A percentile compares a stretch with the other conserved stretches of the same genome.
These are phyloP conservation scores for Micronycteris hirsuta DNA, from an alignment of 2,113 vertebrate genomes.

Conservation along the genomic window DNA sequence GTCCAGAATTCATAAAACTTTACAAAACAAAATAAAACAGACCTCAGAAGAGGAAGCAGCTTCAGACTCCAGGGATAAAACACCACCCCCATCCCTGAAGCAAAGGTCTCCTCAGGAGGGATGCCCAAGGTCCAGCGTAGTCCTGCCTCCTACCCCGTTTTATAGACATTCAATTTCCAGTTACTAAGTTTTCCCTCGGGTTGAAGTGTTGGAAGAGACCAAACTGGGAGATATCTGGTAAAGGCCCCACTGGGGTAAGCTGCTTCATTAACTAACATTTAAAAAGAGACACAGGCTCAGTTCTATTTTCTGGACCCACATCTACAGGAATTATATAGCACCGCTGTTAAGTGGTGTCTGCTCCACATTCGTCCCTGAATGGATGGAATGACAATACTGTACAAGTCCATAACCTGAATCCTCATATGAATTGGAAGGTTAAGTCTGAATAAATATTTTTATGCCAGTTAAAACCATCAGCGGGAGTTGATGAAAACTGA, in stretches of 20 bases:
- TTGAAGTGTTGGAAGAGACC: background rate
- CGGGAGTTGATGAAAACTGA: slow-evolving; percentile 31
- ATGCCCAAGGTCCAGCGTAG: background rate
- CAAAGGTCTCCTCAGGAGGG: slow-evolving; percentile 19
- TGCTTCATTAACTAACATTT: slow-evolving; percentile 33
- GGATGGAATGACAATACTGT: background rate
- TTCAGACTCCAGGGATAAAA: background rate
- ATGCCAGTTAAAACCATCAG: slow-evolving; percentile 22
- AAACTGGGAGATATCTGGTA: background rate
- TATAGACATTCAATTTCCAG: background rate
- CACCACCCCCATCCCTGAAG: background rate
- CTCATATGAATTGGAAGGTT: background rate
- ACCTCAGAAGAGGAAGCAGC: slow-evolving; percentile 41
- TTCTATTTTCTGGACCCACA: slow-evolving; percentile 18
- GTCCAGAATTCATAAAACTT: slow-evolving; percentile 50
- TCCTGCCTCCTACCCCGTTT: background rate
- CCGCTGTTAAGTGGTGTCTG: background rate
- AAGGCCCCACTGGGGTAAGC: background rate
- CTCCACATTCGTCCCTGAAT: slow-evolving; percentile 7
- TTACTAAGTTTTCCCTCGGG: background rate
- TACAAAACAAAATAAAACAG: slow-evolving; percentile 62
- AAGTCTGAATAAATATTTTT: slow-evolving; percentile 32
- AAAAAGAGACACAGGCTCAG: slow-evolving; percentile 15
- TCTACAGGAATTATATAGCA: slow-evolving; percentile 36
- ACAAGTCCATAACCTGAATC: slow-evolving; percentile 3